A percentile compares a stretch with the other conserved stretches of the same genome.
Conservation (phyloP, 1,140 invertebrate species). For the Papilio machaon region DNA sequence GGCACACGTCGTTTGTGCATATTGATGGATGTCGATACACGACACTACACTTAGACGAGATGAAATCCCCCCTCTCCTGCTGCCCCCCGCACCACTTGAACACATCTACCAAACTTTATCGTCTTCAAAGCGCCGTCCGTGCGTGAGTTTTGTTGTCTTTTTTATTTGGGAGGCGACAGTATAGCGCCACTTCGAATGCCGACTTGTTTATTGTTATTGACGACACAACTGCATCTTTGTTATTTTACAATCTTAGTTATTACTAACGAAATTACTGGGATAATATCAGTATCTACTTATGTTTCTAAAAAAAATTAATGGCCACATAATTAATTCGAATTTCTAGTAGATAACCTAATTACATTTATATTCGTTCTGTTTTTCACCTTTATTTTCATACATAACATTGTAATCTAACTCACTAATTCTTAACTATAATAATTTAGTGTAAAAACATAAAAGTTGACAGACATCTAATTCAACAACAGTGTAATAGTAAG, state of each 20-base stretch:
- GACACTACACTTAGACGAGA: conserved; percentile 18
- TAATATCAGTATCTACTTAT: neutral
- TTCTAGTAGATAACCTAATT: too few relatives aligned
- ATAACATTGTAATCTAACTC: neutral
- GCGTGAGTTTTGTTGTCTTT: conserved; percentile 4
- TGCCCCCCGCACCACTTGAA: neutral
- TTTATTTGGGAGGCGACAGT: conserved; percentile 15
- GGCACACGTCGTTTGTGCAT: neutral
- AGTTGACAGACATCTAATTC: neutral
- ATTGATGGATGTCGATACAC: conserved; percentile 22
- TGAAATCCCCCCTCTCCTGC: neutral
- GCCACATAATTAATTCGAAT: too few relatives aligned
- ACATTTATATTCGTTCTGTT: too few relatives aligned
- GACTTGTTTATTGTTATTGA: neutral
- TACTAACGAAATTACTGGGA: neutral
- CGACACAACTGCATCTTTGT: neutral
- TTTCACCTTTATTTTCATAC: too few relatives aligned
- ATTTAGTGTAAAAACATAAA: neutral
- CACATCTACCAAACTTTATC: neutral
- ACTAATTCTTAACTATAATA: neutral
- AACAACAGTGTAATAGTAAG: neutral
- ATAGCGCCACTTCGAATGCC: neutral
- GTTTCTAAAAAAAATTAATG: neutral
- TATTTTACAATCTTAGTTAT: neutral
- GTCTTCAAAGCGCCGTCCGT: neutral